These are phyloP conservation scores for Netelia virgata DNA, from an alignment of 2,888 invertebrate species.

Conservation along the genomic window DNA sequence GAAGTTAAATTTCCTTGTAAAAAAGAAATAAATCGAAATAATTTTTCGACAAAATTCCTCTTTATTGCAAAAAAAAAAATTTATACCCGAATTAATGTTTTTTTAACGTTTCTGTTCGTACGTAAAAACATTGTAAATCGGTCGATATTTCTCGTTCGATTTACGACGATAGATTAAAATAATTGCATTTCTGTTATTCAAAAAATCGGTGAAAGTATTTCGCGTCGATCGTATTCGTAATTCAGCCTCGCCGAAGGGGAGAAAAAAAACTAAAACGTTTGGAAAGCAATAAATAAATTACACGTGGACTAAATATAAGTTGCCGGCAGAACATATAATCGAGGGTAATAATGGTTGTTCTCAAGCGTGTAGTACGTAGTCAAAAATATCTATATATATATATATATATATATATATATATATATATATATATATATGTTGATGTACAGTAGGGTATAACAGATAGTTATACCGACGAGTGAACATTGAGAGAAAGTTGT, in stretches of 20 bases:
- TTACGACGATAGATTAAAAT: neutral
- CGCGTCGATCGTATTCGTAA: conserved; percentile 18
- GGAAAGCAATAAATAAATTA: conserved; percentile 41
- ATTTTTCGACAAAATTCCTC: neutral
- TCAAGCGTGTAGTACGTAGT: neutral
- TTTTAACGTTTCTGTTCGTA: too few relatives aligned
- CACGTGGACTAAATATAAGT: conserved; percentile 11
- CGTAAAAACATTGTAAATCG: neutral
- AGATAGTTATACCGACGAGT: conserved; percentile 34
- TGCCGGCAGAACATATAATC: neutral
- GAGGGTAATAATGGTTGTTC: conserved; percentile 18
- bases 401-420: neutral
- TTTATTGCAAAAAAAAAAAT: neutral
- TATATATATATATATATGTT: neutral
- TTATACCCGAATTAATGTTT: too few relatives aligned
- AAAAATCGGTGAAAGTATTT: conserved; percentile 23
- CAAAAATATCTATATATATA: neutral
- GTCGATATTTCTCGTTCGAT: neutral
- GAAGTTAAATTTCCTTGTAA: neutral
- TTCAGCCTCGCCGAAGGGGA: conserved; percentile 2
- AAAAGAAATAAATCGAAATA: neutral
- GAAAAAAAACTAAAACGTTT: conserved; percentile 30
- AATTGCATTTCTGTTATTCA: neutral
- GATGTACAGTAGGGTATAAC: conserved; percentile 1
- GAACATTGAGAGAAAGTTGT: conserved; percentile 59